Conservation (phyloP, 92 coral and sea anemone species). For the Pocillopora meandrina region DNA sequence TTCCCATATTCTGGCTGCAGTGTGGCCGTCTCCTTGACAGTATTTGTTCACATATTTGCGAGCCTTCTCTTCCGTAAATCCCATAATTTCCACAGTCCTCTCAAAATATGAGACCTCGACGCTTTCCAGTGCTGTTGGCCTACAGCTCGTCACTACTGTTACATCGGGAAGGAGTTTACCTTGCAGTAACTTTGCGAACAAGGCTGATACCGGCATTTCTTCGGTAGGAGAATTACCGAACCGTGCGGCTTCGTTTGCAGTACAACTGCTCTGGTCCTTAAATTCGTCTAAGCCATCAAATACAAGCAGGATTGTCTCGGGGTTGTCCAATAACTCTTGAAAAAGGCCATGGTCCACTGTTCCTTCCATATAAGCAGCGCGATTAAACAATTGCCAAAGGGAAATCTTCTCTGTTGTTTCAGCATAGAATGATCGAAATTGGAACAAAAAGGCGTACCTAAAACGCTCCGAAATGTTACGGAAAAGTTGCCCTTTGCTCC, state of each 20-base stretch:
- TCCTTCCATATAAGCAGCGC: slow-evolving; percentile 10
- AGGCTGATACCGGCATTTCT: slow-evolving; percentile 43
- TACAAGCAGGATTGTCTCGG: slow-evolving; percentile 47
- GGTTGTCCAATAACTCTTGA: slow-evolving; percentile 33
- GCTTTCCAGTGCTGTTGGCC: slow-evolving; percentile 63
- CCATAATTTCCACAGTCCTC: slow-evolving; percentile 60
- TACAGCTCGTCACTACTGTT: slow-evolving; percentile 49
- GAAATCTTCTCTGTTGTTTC: slow-evolving; percentile 17
- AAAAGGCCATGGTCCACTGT: slow-evolving; percentile 38
- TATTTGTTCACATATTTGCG: slow-evolving; percentile 47
- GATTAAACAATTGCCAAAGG: slow-evolving; percentile 17
- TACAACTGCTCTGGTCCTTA: slow-evolving; percentile 27
- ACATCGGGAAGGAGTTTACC: slow-evolving; percentile 44
- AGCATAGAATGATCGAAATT: slow-evolving; percentile 25
- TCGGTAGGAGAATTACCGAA: slow-evolving; percentile 33
- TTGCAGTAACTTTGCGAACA: slow-evolving; percentile 48
- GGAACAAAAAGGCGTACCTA: slow-evolving; percentile 40
- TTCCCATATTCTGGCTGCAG: slow-evolving; percentile 19
- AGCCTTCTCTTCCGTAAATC: slow-evolving; percentile 58
- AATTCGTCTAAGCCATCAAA: slow-evolving; percentile 68
- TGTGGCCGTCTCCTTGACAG: slow-evolving; percentile 19
- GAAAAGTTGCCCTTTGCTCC: slow-evolving; percentile 37
- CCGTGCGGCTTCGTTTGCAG: slow-evolving; percentile 25
- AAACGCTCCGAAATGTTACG: slow-evolving; percentile 3
- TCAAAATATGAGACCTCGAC: slow-evolving; percentile 38